Evolutionary conservation across 2,888 invertebrate species (phyloP).

Genomic region (Thysanoteuthis rhombus): DNA sequence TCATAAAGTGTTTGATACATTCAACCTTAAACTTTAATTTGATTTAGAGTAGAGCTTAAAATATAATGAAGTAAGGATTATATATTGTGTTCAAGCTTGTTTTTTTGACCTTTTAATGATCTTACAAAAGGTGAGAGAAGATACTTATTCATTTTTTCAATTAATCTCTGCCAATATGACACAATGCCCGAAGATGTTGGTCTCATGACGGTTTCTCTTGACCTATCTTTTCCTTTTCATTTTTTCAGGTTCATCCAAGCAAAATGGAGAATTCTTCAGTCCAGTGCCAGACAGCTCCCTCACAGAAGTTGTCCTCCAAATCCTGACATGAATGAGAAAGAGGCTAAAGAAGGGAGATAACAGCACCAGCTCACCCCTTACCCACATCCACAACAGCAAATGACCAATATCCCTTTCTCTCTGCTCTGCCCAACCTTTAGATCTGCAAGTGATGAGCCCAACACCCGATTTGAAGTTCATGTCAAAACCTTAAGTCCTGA

Average conservation of each 20-base stretch:
- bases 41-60: too few species aligned
- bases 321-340: neutral
- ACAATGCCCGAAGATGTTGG: too few species aligned
- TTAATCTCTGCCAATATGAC: too few species aligned
- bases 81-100: too few species aligned
- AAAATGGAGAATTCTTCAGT: neutral
- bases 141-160: too few species aligned
- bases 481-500: neutral
- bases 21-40: too few species aligned
- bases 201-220: too few species aligned
- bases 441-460: too few species aligned
- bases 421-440: neutral
- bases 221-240: neutral
- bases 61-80: too few species aligned
- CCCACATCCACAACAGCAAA: neutral
- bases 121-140: too few species aligned
- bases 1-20: too few species aligned
- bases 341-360: neutral
- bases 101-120: too few species aligned
- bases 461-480: neutral
- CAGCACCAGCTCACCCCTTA: neutral
- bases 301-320: neutral
- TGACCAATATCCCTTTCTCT: neutral
- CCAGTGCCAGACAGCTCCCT: neutral
- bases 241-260: neutral